Conservation (phyloP, 1,140 invertebrate species). For the Neodiprion lecontei region DNA sequence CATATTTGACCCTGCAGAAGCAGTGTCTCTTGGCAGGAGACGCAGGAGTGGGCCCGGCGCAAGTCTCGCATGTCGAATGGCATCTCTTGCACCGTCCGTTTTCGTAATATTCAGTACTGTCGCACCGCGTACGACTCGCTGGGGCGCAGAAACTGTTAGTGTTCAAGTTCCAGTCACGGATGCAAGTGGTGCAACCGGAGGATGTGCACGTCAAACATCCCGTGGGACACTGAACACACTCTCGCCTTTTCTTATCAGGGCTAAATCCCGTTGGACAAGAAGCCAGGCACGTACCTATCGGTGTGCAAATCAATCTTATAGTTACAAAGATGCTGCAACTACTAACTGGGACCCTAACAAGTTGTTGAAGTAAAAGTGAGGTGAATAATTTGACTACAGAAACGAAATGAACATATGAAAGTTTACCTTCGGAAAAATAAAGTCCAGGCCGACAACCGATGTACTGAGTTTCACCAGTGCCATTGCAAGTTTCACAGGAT, state of each 20-base stretch:
- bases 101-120: slow-evolving; percentile 73
- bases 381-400: background rate
- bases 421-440: slow-evolving; percentile 70
- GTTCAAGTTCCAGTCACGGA: slow-evolving; percentile 74
- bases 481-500: slow-evolving; percentile 83
- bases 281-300: too few species aligned
- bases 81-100: slow-evolving; percentile 73
- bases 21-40: slow-evolving; percentile 71
- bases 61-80: slow-evolving; percentile 75
- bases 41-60: slow-evolving; percentile 74
- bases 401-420: background rate
- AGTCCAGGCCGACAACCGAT: slow-evolving; percentile 76
- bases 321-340: background rate
- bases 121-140: slow-evolving; percentile 70
- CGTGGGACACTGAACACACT: too few species aligned
- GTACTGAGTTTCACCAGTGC: slow-evolving; percentile 78
- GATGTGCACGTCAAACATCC: slow-evolving; percentile 77
- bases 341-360: background rate
- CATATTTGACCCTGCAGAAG: slow-evolving; percentile 74
- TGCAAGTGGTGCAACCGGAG: slow-evolving; percentile 72
- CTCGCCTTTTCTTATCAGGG: too few species aligned
- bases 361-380: background rate
- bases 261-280: too few species aligned
- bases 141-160: slow-evolving; percentile 75
- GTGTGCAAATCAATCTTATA: background rate